These are phyloP conservation scores for Thamnaconus septentrionalis DNA, from an alignment of 2,113 vertebrate species.

Conservation along the genomic window DNA sequence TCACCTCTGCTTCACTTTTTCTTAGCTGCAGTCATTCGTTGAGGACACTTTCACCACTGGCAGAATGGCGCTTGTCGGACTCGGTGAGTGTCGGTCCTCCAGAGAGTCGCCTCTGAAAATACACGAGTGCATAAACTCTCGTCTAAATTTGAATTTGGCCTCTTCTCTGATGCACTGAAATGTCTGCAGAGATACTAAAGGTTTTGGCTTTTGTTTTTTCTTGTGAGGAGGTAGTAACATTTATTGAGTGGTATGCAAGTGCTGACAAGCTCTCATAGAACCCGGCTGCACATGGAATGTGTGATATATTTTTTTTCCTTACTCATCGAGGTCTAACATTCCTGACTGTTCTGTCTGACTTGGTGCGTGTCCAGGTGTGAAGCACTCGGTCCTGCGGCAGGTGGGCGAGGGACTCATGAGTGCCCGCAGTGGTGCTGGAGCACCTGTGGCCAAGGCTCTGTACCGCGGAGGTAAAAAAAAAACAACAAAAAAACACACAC, in stretches of 20 bases:
- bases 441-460: conserved; percentile 72
- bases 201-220: background rate
- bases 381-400: conserved; percentile 84
- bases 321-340: background rate
- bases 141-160: too few relatives aligned
- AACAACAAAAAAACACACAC: background rate
- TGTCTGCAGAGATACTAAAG: background rate
- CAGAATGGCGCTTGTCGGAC: conserved; percentile 86
- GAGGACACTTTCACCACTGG: conserved; percentile 87
- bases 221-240: background rate
- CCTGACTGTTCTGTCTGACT: background rate
- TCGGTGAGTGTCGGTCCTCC: conserved; percentile 59
- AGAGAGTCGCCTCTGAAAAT: too few relatives aligned
- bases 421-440: conserved; percentile 78
- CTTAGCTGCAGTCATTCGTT: conserved; percentile 86
- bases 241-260: background rate
- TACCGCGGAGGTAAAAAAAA: conserved; percentile 85
- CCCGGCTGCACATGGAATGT: background rate
- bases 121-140: too few relatives aligned
- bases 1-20: conserved; percentile 4
- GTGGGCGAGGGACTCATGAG: conserved; percentile 86
- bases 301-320: background rate
- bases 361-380: conserved; percentile 76
- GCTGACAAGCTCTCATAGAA: background rate
- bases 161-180: background rate